These are phyloP conservation scores for Drosophila erecta DNA, from an alignment of 1,140 invertebrate genomes.

Conservation along the genomic window DNA sequence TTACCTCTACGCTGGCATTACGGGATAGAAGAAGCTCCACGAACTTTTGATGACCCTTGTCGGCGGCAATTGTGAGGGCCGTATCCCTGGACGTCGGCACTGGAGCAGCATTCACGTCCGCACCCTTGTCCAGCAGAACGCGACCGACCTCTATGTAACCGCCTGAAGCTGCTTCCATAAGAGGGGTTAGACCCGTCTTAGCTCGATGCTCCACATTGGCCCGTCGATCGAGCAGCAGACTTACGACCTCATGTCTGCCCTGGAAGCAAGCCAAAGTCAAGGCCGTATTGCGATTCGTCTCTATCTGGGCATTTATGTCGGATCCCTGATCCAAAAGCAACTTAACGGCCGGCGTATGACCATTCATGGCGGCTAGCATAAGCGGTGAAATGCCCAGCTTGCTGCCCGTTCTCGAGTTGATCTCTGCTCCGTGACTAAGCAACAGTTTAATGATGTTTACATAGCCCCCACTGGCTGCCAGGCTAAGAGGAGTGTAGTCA, in stretches of 20 bases:
- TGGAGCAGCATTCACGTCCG: slow-evolving; percentile 99
- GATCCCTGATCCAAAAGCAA: slow-evolving; percentile 98
- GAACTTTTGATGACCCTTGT: slow-evolving; percentile 99
- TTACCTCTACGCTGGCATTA: slow-evolving; percentile 96
- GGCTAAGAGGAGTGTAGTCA: slow-evolving; percentile 98
- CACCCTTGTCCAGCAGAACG: slow-evolving; percentile 97
- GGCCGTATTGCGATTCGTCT: slow-evolving; percentile 99
- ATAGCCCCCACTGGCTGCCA: slow-evolving; percentile 99
- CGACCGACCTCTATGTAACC: slow-evolving; percentile 99
- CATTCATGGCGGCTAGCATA: slow-evolving; percentile 99
- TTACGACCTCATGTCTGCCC: slow-evolving; percentile 99
- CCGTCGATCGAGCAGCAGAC: slow-evolving; percentile 96
- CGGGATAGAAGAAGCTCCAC: slow-evolving; percentile 93
- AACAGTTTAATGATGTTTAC: slow-evolving; percentile 99
- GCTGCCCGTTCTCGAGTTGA: slow-evolving; percentile 98
- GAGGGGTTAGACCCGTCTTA: slow-evolving; percentile 98
- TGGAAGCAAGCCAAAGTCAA: slow-evolving; percentile 99
- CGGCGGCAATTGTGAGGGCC: slow-evolving; percentile 99
- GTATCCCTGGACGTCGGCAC: slow-evolving; percentile 99
- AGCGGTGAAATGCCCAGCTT: slow-evolving; percentile 99
- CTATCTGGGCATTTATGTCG: slow-evolving; percentile 99
- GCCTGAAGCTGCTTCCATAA: slow-evolving; percentile 99
- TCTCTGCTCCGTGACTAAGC: slow-evolving; percentile 96
- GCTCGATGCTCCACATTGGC: slow-evolving; percentile 99
- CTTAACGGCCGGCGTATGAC: slow-evolving; percentile 96